phyloP scores from a whole-genome alignment of 1,140 invertebrate species.

The Chrysoperla carnea region DNA sequence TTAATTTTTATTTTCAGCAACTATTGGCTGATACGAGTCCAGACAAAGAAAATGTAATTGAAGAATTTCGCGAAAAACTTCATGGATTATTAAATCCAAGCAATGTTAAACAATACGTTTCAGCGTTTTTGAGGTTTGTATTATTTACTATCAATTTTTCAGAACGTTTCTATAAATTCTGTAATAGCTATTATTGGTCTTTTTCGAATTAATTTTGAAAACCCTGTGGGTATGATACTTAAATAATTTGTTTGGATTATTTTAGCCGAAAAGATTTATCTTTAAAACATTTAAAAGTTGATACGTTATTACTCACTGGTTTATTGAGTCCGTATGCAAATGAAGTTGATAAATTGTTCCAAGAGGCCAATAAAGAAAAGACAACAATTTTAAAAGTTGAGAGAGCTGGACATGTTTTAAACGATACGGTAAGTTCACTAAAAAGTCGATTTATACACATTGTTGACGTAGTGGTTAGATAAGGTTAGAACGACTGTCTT shows the following conservation, averaged over 20 bases:
- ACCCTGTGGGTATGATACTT: too few species aligned
- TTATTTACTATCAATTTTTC: not conserved
- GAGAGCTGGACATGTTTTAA: conserved; percentile 57
- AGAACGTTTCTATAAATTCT: too few species aligned
- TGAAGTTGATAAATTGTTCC: conserved; percentile 58
- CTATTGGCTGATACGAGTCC: too few species aligned
- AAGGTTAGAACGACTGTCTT: too few species aligned
- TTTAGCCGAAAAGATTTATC: conserved; percentile 49
- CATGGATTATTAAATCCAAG: conserved; percentile 65
- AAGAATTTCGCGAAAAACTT: conserved; percentile 60
- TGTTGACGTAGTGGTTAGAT: too few species aligned
- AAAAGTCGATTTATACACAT: not conserved
- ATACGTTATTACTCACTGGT: conserved; percentile 67
- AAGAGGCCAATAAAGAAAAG: conserved; percentile 60
- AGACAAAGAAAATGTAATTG: conserved; percentile 57
- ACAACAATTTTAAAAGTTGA: conserved; percentile 71
- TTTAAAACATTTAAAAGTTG: conserved; percentile 49
- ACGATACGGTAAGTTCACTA: conserved; percentile 45
- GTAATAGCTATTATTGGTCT: too few species aligned
- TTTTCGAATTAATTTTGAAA: too few species aligned
- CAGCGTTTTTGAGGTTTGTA: conserved; percentile 64
- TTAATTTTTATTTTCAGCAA: too few species aligned
- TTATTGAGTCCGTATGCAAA: conserved; percentile 59
- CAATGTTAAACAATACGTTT: conserved; percentile 68
- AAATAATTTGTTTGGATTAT: conserved; percentile 5